Base-by-base conservation (phyloP, 2,113 vertebrate species). In the Pontoporia blainvillei region DNA sequence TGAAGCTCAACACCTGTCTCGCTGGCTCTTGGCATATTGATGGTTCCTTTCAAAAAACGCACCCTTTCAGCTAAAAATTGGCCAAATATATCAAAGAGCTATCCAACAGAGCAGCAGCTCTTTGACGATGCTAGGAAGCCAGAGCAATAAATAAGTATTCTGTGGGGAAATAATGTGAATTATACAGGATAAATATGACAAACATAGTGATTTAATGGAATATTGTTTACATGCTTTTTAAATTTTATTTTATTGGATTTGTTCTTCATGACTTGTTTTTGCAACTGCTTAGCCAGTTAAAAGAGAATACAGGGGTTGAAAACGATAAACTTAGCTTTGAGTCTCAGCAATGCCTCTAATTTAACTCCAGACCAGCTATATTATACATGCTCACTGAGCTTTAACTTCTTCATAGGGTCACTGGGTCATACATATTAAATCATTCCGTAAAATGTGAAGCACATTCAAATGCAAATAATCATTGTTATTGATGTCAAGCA, bases 1-100 rank as follows among this genome's bases (percentile, higher is more conserved):
- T 52, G 69, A 78, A 67, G 76, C 78, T 86, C 64, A 91, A 91
- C 23, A 46, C n/a, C 71, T 71, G 5, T 71, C 83, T 86, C 10
- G 34, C 66, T 21, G 39, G 34, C 23, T 91, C 14, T 69, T 71
- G 59, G 61, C 27, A 61, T 82, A 85, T 23, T 82, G 87, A 94
- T 89, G 76, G 57, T 62, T 87, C 0, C 18, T 82, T 91, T 91
- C 66, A 91, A 66, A 52, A 95, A 82, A 89, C 52, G 69, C 62
- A 93, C 18, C 34, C 83, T 91, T 93, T 76, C 29, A 76, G 59
- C 29, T 64, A 36, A 91, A 85, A 82, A 59, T 44, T 59, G 67
- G 29, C n/a, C 44, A 31, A 39, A 57, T 72, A 46, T 41, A 69
- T 86, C 88, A 82, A 67, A 64, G 29, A 92, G 62, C 62, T 49